A percentile compares a stretch with the other conserved stretches of the same genome.
These are phyloP conservation scores for Plestiodon gilberti DNA, from an alignment of 2,113 vertebrate species.

Conservation along the genomic window DNA sequence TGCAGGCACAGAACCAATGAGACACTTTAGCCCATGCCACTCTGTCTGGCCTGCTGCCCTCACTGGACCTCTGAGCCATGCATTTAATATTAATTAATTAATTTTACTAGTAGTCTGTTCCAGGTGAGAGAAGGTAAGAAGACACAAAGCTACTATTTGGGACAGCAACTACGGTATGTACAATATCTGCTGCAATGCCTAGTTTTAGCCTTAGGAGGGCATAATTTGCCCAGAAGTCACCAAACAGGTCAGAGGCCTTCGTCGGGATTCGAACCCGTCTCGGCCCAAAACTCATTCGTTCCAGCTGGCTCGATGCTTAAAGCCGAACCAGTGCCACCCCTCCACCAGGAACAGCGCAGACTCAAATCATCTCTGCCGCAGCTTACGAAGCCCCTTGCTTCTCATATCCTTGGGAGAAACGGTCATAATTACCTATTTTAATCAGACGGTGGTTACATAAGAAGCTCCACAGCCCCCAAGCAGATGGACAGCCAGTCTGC, in stretches of 20 bases:
- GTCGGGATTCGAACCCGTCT: no score
- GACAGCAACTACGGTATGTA: no score
- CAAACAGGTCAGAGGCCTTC: no score
- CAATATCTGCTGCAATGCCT: no score
- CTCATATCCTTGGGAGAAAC: slow-evolving; percentile 56
- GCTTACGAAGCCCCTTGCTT: neutral
- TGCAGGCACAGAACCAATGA: neutral
- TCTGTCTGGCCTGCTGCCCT: neutral
- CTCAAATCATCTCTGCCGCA: slow-evolving; percentile 27
- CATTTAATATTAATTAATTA: neutral
- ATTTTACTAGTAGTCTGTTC: neutral
- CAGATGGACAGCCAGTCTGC: neutral
- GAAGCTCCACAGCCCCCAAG: neutral
- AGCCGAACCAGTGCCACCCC: neutral
- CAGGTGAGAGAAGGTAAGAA: neutral
- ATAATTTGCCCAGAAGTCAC: no score
- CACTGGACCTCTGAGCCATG: neutral
- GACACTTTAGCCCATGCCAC: neutral
- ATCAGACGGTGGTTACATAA: slow-evolving; percentile 18
- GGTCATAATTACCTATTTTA: slow-evolving; percentile 3
- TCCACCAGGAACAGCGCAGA: neutral
- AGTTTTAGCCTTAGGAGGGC: no score
- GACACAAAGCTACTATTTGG: neutral
- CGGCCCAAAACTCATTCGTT: neutral
- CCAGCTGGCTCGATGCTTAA: neutral